Evolutionary conservation across 2,113 vertebrate species (phyloP).

Genomic region (Piprites chloris): DNA sequence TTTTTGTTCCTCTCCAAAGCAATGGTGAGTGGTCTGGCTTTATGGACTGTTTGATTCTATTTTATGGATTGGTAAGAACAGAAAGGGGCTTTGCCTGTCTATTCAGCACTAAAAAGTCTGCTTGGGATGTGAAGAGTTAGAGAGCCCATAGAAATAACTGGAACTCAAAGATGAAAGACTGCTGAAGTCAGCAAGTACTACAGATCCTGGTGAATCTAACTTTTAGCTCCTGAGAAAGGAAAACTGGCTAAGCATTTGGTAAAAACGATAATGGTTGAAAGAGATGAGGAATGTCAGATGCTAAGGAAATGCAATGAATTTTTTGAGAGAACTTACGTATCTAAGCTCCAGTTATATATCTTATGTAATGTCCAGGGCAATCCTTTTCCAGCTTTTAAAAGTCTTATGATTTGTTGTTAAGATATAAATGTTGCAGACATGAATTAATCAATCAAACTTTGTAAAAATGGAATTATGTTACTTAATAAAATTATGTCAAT

Average conservation of each 20-base stretch:
- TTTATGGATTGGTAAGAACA: neutral
- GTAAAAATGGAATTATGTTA: neutral
- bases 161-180: neutral
- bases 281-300: neutral
- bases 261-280: neutral
- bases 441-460: neutral
- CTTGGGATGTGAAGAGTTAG: neutral
- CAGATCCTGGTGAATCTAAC: neutral
- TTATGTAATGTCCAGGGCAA: neutral
- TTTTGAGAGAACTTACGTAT: neutral
- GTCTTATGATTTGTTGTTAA: neutral
- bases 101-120: neutral
- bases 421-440: neutral
- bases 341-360: neutral
- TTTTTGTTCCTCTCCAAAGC: neutral
- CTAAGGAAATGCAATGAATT: neutral
- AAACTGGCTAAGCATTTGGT: neutral
- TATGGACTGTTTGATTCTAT: neutral
- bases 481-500: neutral
- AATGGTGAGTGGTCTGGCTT: neutral
- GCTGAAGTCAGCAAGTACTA: neutral
- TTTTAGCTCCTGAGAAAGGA: neutral
- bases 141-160: neutral
- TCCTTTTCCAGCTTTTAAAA: neutral
- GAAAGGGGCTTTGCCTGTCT: neutral